These are phyloP conservation scores for Alexandromys fortis DNA, from an alignment of 2,113 vertebrate species.

Conservation along the genomic window DNA sequence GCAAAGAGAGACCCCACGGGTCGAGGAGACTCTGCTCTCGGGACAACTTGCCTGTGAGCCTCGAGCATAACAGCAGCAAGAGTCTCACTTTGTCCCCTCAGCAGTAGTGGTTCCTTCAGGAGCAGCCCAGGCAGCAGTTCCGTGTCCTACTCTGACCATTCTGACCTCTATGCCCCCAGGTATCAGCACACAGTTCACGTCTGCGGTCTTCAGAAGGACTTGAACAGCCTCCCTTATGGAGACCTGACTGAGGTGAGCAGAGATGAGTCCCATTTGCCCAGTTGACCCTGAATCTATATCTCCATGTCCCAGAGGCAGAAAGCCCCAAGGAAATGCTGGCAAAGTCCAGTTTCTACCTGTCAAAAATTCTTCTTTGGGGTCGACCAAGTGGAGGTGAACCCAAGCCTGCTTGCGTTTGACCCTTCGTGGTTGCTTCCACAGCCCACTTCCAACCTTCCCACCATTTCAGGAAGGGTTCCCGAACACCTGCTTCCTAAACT, in stretches of 20 bases:
- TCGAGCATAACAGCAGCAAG: background rate
- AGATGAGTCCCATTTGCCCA: no score
- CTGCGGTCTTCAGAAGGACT: constrained; percentile 85
- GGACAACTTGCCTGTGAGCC: background rate
- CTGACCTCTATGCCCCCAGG: constrained; percentile 69
- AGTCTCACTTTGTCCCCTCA: fast-evolving
- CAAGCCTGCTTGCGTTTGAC: background rate
- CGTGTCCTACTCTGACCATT: fast-evolving
- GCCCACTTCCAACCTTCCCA: no score
- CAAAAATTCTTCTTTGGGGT: background rate
- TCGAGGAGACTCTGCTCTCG: background rate
- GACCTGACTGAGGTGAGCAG: constrained; percentile 88
- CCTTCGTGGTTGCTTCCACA: background rate
- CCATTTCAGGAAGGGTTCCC: background rate
- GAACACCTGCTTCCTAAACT: background rate
- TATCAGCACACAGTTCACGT: constrained; percentile 84
- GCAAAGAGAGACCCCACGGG: no score
- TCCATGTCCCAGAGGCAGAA: background rate
- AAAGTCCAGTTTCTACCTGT: no score
- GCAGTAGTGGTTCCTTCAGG: fast-evolving
- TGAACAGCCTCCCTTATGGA: constrained; percentile 85
- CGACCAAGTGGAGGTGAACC: background rate
- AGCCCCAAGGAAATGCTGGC: background rate
- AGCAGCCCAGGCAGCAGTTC: background rate
- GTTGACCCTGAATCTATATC: background rate